Evolutionary conservation across 2,113 vertebrate genomes (phyloP).

Genomic region (Cheirogaleus medius): DNA sequence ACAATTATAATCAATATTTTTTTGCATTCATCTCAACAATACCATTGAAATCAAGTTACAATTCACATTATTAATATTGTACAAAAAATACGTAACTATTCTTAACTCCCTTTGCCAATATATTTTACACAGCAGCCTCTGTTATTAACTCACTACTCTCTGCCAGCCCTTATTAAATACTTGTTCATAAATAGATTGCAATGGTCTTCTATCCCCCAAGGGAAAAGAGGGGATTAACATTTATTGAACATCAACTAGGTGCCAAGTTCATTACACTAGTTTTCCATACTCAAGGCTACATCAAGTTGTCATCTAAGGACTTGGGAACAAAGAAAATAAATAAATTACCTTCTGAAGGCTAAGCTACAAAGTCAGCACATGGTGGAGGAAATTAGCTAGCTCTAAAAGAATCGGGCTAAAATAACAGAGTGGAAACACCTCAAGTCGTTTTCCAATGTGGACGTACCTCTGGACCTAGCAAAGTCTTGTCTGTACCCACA

Average conservation of each 20-base stretch:
- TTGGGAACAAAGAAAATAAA: conserved; percentile 40
- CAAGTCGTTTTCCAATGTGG: background rate
- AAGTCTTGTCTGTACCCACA: background rate
- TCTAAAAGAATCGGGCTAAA: background rate
- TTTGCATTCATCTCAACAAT: background rate
- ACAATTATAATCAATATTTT: background rate
- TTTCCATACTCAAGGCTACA: conserved; percentile 36
- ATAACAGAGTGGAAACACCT: background rate
- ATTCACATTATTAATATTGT: background rate
- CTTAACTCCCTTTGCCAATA: background rate
- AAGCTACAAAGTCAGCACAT: conserved; percentile 12
- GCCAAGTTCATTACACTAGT: conserved; percentile 61
- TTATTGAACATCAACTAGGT: conserved; percentile 42
- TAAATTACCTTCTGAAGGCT: conserved; percentile 24
- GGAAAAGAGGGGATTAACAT: conserved; percentile 29
- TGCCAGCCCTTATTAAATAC: conserved; percentile 60
- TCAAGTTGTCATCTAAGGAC: conserved; percentile 10
- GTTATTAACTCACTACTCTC: conserved; percentile 32
- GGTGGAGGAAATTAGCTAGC: conserved; percentile 11
- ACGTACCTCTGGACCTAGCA: background rate
- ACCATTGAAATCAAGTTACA: background rate
- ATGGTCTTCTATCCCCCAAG: background rate
- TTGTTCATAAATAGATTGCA: conserved; percentile 54
- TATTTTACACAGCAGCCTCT: conserved; percentile 32
- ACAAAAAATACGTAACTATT: background rate